Percentiles rank a stretch among this genome's conserved stretches.
Evolutionary conservation across 2,113 vertebrate species (phyloP).

Genomic region (Chamaetylas fuelleborni): DNA sequence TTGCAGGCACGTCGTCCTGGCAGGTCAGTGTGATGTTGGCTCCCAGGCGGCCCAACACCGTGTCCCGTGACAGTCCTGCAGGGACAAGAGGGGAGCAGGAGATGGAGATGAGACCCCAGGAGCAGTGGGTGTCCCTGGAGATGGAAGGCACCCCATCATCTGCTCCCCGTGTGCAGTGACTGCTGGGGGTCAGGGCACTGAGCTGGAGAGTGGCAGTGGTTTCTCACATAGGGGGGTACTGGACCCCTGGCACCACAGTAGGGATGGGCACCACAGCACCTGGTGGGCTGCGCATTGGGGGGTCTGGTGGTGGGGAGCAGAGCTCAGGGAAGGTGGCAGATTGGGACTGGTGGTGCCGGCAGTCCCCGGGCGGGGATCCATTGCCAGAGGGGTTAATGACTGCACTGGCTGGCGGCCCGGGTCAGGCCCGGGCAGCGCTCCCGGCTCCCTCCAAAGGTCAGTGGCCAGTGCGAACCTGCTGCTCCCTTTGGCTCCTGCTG

Average conservation of each 20-base stretch:
- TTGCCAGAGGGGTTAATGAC: not conserved
- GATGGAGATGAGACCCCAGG: fast-evolving
- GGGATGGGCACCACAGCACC: not conserved
- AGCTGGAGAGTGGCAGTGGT: not conserved
- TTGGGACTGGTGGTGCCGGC: not conserved
- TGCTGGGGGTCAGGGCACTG: not conserved
- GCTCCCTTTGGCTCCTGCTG: not conserved
- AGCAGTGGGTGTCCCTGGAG: no score
- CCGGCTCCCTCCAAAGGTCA: conserved; percentile 9
- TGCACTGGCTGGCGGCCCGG: not conserved
- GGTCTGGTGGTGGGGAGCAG: not conserved
- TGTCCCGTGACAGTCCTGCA: not conserved
- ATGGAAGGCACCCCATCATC: no score
- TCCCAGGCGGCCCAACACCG: not conserved
- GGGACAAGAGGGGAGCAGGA: not conserved
- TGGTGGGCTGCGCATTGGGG: not conserved
- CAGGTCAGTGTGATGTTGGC: conserved; percentile 51
- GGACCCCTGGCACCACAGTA: not conserved
- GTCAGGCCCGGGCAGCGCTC: not conserved
- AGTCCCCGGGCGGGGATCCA: not conserved
- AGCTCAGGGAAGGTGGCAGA: not conserved
- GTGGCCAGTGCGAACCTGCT: not conserved
- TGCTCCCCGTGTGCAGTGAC: not conserved
- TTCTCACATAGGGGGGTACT: not conserved
- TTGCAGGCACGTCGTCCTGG: not conserved